Percentiles rank a stretch among this genome's conserved stretches.
Conservation (phyloP, 2,888 invertebrate species). For the Pammene aurita region DNA sequence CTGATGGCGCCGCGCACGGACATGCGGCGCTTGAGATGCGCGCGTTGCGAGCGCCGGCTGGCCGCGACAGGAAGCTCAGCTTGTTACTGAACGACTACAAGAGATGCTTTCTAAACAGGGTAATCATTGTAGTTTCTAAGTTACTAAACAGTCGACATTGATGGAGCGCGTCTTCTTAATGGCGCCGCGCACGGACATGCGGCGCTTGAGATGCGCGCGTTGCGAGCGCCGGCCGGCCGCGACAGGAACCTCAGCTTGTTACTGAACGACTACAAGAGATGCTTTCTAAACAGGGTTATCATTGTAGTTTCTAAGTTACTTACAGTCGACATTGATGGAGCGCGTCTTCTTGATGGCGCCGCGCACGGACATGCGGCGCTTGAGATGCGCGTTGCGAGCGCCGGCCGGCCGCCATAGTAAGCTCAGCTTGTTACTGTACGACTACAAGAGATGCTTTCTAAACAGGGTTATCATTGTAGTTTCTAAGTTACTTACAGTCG, state of each 20-base stretch:
- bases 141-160: constrained; percentile 89
- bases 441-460: constrained; percentile 92
- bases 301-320: too few relatives aligned
- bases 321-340: constrained; percentile 95
- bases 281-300: constrained; percentile 89
- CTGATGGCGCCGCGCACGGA: constrained; percentile 96
- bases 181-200: constrained; percentile 95
- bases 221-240: constrained; percentile 78
- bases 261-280: constrained; percentile 90
- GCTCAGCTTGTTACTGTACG: constrained; percentile 88
- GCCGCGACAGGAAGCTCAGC: constrained; percentile 85
- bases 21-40: constrained; percentile 88
- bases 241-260: constrained; percentile 87
- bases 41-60: constrained; percentile 76
- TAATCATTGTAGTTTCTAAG: too few relatives aligned
- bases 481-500: too few relatives aligned
- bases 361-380: constrained; percentile 92
- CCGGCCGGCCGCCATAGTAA: constrained; percentile 84
- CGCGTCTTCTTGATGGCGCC: constrained; percentile 97
- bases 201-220: constrained; percentile 85
- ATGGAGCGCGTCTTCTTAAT: constrained; percentile 97
- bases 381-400: constrained; percentile 80
- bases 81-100: constrained; percentile 83
- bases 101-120: constrained; percentile 62
- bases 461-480: too few relatives aligned